These are phyloP conservation scores for Engystomops pustulosus DNA, from an alignment of 2,113 vertebrate genomes.

Conservation along the genomic window DNA sequence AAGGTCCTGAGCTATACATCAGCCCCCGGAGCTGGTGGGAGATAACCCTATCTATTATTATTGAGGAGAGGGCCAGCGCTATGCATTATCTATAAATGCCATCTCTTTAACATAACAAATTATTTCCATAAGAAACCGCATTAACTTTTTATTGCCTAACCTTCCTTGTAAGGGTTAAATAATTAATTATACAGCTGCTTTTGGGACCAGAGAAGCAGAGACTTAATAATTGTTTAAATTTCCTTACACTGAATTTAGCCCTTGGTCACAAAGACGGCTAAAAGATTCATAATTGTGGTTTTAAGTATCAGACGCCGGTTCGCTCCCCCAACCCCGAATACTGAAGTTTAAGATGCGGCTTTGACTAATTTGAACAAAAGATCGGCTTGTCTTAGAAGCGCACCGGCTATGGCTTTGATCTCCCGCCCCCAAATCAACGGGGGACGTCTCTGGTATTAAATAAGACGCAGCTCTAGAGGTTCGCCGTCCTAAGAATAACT, in stretches of 20 bases:
- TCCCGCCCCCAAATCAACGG: conserved; percentile 21
- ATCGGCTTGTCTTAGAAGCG: conserved; percentile 9
- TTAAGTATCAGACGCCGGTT: conserved; percentile 22
- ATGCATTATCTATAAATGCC: conserved; percentile 13
- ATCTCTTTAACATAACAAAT: neutral
- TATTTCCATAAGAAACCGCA: conserved; percentile 25
- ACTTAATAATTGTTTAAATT: conserved; percentile 35
- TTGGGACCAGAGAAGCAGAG: conserved; percentile 16
- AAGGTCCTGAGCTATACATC: neutral
- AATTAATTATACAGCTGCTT: neutral
- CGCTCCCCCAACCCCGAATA: neutral
- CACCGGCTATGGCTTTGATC: conserved; percentile 43
- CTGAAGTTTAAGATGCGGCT: conserved; percentile 16
- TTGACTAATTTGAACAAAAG: conserved; percentile 50
- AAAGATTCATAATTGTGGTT: conserved; percentile 50
- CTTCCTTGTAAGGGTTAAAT: conserved; percentile 20
- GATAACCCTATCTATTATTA: neutral
- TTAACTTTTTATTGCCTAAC: neutral
- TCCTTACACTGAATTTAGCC: conserved; percentile 14
- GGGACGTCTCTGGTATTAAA: conserved; percentile 31
- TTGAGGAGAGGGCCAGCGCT: neutral
- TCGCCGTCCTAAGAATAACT: conserved; percentile 33
- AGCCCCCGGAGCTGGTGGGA: neutral
- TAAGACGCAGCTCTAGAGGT: conserved; percentile 21
- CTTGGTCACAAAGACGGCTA: conserved; percentile 31